A percentile compares a stretch with the other conserved stretches of the same genome.
Evolutionary conservation across 2,113 vertebrate genomes (phyloP).

Genomic region (Percopsis transmontana): DNA sequence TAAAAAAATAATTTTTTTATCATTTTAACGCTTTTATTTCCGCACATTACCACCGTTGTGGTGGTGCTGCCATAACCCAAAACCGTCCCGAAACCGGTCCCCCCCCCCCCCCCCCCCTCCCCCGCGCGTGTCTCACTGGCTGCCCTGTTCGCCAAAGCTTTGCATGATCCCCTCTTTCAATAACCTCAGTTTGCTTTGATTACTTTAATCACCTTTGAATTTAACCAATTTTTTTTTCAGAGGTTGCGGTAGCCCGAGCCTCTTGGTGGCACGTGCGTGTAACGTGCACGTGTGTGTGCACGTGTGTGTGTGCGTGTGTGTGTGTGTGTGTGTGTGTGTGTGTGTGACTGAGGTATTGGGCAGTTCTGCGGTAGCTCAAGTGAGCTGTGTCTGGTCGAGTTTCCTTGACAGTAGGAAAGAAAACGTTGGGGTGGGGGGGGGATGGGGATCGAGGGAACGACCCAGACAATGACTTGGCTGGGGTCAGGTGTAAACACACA

Average conservation of each 20-base stretch:
- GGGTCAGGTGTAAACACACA: conserved; percentile 85
- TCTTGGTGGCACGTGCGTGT: conserved; percentile 3
- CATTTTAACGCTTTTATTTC: too few species aligned
- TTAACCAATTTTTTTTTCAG: conserved; percentile 28
- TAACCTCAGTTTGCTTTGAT: conserved; percentile 59
- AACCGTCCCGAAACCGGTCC: conserved; percentile 37
- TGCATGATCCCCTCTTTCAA: conserved; percentile 23
- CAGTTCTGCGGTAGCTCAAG: conserved; percentile 26
- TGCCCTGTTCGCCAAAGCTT: conserved; percentile 27
- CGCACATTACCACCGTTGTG: too few species aligned
- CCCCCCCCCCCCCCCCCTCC: conserved; percentile 46
- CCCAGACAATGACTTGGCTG: conserved; percentile 68
- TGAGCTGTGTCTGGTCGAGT: conserved; percentile 26
- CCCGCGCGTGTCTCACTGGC: conserved; percentile 33
- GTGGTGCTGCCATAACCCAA: too few species aligned
- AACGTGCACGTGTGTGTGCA: neutral
- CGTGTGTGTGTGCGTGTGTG: neutral
- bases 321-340: neutral
- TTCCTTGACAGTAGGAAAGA: conserved; percentile 72
- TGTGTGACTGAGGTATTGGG: conserved; percentile 14
- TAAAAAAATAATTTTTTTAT: too few species aligned
- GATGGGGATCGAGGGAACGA: conserved; percentile 33
- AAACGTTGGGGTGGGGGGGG: conserved; percentile 43
- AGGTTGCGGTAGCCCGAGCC: conserved; percentile 13
- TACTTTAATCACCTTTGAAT: conserved; percentile 53